Evolutionary conservation across 2,113 vertebrate genomes (phyloP).

Genomic region (Phylloscopus trochiloides): DNA sequence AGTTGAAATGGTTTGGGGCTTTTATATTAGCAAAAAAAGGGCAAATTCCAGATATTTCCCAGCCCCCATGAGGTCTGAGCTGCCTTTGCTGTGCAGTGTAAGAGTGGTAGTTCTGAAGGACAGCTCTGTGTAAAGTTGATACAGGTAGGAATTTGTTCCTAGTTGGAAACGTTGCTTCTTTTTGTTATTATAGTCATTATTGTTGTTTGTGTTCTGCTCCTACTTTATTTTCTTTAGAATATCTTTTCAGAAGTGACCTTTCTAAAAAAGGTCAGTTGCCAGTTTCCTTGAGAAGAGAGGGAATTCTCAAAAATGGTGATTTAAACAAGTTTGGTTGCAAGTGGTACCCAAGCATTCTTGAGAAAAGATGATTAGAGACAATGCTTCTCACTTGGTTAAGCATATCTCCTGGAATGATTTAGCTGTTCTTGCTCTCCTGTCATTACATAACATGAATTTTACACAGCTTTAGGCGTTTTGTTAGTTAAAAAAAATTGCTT

Average conservation of each 20-base stretch:
- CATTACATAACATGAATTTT: constrained; percentile 47
- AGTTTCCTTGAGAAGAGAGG: neutral
- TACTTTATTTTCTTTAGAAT: neutral
- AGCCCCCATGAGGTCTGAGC: neutral
- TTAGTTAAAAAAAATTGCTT: neutral
- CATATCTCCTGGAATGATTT: constrained; percentile 42
- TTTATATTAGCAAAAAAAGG: neutral
- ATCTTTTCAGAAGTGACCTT: neutral
- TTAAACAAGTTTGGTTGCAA: neutral
- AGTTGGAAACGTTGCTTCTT: neutral
- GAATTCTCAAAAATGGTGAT: neutral
- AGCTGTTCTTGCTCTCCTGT: constrained; percentile 41
- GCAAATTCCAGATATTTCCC: neutral
- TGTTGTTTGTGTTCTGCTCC: neutral
- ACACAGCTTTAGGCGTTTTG: constrained; percentile 23
- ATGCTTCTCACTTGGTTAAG: constrained; percentile 45
- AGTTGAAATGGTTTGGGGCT: neutral
- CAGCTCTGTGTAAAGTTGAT: neutral
- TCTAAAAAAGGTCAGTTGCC: neutral
- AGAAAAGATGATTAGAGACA: constrained; percentile 14
- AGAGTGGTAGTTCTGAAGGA: neutral
- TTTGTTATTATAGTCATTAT: neutral
- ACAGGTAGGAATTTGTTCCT: neutral
- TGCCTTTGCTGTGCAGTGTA: neutral
- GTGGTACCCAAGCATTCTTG: neutral